Conservation (phyloP, 2,113 vertebrate species). For the Bambusicola thoracicus region DNA sequence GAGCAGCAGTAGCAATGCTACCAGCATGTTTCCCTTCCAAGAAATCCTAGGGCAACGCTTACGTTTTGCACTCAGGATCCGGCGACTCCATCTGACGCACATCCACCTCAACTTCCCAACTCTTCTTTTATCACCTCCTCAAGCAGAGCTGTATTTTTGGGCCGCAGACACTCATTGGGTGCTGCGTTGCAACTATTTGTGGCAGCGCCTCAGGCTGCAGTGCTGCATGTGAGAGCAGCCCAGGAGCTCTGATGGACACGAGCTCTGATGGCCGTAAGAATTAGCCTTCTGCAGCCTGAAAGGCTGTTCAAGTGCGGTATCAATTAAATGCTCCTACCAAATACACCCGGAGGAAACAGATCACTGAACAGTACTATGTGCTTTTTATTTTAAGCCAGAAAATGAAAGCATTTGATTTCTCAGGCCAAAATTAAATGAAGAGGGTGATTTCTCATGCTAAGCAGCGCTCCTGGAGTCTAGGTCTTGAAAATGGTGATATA, state of each 20-base stretch:
- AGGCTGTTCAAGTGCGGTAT: neutral
- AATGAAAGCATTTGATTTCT: conserved; percentile 12
- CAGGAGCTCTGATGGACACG: neutral
- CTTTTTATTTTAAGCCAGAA: neutral
- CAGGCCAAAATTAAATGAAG: conserved; percentile 59
- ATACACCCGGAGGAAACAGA: neutral
- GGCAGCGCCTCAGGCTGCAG: neutral
- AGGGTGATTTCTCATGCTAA: conserved; percentile 40
- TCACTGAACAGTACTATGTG: neutral
- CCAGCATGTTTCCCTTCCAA: neutral
- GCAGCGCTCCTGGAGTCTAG: conserved; percentile 10
- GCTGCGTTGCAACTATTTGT: neutral
- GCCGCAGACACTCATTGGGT: neutral
- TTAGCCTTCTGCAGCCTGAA: neutral
- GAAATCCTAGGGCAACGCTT: neutral
- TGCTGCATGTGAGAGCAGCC: neutral
- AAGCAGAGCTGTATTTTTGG: neutral
- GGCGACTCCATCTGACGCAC: neutral
- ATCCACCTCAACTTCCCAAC: neutral
- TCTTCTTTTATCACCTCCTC: neutral
- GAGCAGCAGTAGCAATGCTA: neutral
- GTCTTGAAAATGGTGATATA: neutral
- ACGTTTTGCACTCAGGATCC: neutral
- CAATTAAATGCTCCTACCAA: neutral
- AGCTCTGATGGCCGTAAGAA: neutral